Conservation (phyloP, 2,113 vertebrate species). For the Geococcyx californianus region DNA sequence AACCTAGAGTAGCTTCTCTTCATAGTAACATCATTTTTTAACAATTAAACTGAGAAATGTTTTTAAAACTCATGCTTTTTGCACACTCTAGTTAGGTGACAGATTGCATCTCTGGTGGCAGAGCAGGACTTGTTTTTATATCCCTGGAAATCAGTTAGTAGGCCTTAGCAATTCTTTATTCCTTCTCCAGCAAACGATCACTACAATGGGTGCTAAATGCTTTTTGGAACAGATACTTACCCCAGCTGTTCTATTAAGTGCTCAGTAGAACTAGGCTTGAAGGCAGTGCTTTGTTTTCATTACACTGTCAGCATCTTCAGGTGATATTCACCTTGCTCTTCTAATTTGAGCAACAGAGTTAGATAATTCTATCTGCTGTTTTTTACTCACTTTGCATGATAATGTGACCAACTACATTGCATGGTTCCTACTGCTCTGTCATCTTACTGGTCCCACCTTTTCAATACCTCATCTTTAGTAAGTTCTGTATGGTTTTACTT, state of each 20-base stretch:
- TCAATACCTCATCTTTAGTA: background rate
- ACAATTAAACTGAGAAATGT: background rate
- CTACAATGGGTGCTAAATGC: background rate
- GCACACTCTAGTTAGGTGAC: background rate
- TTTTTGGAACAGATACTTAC: background rate
- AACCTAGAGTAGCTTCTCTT: background rate
- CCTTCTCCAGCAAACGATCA: background rate
- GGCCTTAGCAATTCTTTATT: background rate
- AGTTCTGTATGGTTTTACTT: background rate
- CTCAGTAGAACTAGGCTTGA: background rate
- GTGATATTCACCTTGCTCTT: background rate
- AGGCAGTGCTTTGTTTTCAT: background rate
- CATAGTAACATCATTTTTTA: background rate
- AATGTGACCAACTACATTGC: background rate
- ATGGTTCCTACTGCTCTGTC: background rate
- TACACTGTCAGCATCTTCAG: background rate
- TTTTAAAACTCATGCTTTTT: background rate
- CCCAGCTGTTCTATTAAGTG: background rate
- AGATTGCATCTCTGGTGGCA: background rate
- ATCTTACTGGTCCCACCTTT: background rate
- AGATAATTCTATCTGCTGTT: background rate
- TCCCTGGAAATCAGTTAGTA: background rate
- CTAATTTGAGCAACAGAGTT: background rate
- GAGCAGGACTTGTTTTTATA: background rate
- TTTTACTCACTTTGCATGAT: background rate